Percentiles rank a stretch among this genome's conserved stretches.
phyloP scores from a whole-genome alignment of 2,113 vertebrate genomes.

The Otis tarda region DNA sequence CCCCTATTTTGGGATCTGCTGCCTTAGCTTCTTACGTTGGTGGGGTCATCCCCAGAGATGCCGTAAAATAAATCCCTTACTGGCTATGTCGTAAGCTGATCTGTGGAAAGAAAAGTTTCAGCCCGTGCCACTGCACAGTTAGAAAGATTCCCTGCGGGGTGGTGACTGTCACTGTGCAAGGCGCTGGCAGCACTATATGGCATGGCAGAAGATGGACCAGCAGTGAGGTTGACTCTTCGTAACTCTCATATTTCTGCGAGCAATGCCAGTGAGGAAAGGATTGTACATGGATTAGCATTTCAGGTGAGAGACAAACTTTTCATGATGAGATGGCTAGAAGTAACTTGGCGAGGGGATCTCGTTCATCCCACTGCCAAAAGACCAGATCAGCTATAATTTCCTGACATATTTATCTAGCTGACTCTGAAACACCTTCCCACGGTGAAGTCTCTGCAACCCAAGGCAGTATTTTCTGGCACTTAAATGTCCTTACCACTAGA shows the following conservation, averaged over 20 bases:
- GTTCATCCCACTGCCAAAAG: not conserved
- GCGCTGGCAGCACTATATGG: not conserved
- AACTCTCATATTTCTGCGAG: not conserved
- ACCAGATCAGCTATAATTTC: not conserved
- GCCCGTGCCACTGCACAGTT: not conserved
- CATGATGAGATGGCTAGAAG: not conserved
- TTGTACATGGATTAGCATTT: not conserved
- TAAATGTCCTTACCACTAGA: not conserved
- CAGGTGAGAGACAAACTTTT: not conserved
- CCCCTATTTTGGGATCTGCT: constrained; percentile 31
- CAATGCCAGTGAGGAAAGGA: not conserved
- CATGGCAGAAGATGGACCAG: not conserved
- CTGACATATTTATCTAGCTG: not conserved
- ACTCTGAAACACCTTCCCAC: not conserved
- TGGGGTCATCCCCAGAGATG: not conserved
- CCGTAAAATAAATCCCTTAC: not conserved
- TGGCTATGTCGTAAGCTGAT: not conserved
- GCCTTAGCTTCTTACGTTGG: not conserved
- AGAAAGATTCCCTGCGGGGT: rapidly evolving
- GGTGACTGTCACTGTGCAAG: not conserved
- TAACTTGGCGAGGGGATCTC: not conserved
- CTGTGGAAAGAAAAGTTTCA: not conserved
- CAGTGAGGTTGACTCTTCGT: rapidly evolving
- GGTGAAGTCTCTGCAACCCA: not conserved
- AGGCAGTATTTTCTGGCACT: not conserved